phyloP scores from a whole-genome alignment of 2,888 invertebrate species.

The Xestia sexstrigata region DNA sequence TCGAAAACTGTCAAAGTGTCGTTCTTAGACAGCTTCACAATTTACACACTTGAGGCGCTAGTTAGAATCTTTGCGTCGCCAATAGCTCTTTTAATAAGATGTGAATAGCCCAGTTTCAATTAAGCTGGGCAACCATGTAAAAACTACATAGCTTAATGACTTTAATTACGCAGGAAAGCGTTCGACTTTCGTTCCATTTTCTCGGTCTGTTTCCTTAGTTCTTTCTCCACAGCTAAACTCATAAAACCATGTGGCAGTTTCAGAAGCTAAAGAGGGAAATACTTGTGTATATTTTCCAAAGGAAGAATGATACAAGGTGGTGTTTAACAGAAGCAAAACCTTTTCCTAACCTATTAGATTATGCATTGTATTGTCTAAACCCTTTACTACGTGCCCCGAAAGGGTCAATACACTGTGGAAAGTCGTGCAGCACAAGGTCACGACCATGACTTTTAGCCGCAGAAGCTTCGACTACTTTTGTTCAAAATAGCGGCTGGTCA shows the following conservation, averaged over 20 bases:
- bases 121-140: neutral
- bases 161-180: neutral
- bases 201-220: neutral
- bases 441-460: neutral
- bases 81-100: neutral
- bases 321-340: neutral
- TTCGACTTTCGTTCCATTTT: slow-evolving; percentile 4
- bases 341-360: too few species aligned
- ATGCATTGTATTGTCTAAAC: neutral
- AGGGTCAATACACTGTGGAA: neutral
- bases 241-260: neutral
- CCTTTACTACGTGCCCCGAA: neutral
- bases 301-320: neutral
- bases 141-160: slow-evolving; percentile 1
- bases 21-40: too few species aligned
- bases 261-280: too few species aligned
- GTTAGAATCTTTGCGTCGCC: too few species aligned
- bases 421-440: neutral
- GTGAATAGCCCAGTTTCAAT: neutral
- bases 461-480: neutral
- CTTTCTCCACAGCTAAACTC: neutral
- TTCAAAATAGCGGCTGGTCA: neutral
- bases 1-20: too few species aligned
- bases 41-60: too few species aligned
- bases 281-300: neutral